Percentiles rank a stretch among this genome's conserved stretches.
phyloP scores from a whole-genome alignment of 2,113 vertebrate species.

The Anolis carolinensis region DNA sequence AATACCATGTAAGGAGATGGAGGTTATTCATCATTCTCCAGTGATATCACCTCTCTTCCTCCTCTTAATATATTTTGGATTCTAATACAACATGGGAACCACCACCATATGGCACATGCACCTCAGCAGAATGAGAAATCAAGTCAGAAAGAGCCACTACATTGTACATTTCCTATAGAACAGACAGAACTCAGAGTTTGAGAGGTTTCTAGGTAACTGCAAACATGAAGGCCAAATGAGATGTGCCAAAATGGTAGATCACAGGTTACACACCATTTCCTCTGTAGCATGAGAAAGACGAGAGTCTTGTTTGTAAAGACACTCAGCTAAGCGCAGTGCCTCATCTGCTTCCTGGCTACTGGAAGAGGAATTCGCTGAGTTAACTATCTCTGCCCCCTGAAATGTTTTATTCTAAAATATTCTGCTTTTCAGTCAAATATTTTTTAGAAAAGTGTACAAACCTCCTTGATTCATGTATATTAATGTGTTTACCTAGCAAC shows the following conservation, averaged over 20 bases:
- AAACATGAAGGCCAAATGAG: conserved; percentile 66
- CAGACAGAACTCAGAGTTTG: conserved; percentile 63
- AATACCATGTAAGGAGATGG: not conserved
- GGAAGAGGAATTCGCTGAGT: conserved; percentile 68
- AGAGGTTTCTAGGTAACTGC: conserved; percentile 72
- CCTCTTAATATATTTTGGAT: not conserved
- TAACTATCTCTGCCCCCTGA: conserved; percentile 67
- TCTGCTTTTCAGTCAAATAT: conserved; percentile 72
- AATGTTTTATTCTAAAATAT: conserved; percentile 79
- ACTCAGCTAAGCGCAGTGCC: conserved; percentile 61
- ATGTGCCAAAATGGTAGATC: conserved; percentile 60
- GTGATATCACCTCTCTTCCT: too few species aligned
- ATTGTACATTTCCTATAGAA: conserved; percentile 66
- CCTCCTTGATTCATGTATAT: conserved; percentile 71
- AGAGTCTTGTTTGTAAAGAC: conserved; percentile 66
- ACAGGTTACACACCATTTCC: conserved; percentile 59
- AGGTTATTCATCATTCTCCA: not conserved
- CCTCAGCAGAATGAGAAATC: conserved; percentile 59
- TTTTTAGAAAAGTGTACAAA: conserved; percentile 76
- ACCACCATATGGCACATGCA: conserved; percentile 59
- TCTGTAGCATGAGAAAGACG: conserved; percentile 63
- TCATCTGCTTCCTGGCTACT: conserved; percentile 68
- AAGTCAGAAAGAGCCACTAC: conserved; percentile 62
- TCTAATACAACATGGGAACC: not conserved
- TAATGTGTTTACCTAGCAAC: conserved; percentile 75